A percentile compares a stretch with the other conserved stretches of the same genome.
phyloP scores from a whole-genome alignment of 2,888 invertebrate species.

The Dryobotodes eremita region DNA sequence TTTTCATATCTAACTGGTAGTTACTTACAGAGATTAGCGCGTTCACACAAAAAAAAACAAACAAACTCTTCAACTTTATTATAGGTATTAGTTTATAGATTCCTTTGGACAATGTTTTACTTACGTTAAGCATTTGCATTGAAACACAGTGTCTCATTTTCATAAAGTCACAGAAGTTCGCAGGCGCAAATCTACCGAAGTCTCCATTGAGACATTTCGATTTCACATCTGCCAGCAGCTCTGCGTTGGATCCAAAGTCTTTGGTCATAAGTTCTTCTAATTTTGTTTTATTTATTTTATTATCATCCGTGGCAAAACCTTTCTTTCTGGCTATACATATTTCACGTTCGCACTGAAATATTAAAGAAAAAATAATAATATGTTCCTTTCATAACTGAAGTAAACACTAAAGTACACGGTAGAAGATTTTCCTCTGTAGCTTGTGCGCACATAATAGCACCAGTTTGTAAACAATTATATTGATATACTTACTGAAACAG shows the following conservation, averaged over 20 bases:
- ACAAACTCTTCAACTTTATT: no score
- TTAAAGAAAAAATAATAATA: background rate
- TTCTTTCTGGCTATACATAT: conserved; percentile 70
- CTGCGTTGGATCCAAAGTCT: conserved; percentile 22
- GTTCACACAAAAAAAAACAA: no score
- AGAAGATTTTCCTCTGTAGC: no score
- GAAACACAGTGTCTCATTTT: conserved; percentile 49
- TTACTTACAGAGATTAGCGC: no score
- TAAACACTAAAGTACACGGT: no score
- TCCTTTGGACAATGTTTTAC: conserved; percentile 3
- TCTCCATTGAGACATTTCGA: conserved; percentile 45
- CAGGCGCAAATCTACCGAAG: conserved; percentile 23
- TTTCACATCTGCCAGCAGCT: conserved; percentile 32
- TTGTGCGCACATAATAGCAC: no score
- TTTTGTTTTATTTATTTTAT: conserved; percentile 66
- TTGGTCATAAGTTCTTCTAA: conserved; percentile 53
- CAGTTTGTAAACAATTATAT: background rate
- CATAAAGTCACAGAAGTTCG: conserved; percentile 30
- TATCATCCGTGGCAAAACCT: conserved; percentile 67
- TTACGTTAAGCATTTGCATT: conserved; percentile 39
- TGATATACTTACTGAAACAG: conserved; percentile 33
- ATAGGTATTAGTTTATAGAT: no score
- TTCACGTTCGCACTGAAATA: conserved; percentile 70
- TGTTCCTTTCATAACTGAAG: background rate
- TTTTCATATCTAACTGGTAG: no score